A percentile compares a stretch with the other conserved stretches of the same genome.
phyloP scores from a whole-genome alignment of 2,888 invertebrate genomes.

The Eupithecia vulgata region DNA sequence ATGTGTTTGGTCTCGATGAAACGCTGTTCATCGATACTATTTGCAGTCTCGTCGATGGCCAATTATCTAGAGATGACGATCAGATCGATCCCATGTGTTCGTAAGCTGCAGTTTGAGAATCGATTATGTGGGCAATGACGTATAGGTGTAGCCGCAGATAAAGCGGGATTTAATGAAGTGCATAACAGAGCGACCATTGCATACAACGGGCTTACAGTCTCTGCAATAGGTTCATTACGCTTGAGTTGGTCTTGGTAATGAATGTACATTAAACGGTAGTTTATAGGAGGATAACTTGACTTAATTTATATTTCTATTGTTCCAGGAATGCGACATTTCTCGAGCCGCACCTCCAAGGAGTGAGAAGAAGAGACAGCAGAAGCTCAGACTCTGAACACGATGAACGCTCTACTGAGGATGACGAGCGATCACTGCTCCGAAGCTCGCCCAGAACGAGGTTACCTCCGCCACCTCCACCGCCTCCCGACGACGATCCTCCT shows the following conservation, averaged over 20 bases:
- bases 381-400: slow-evolving; percentile 81
- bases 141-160: slow-evolving; percentile 40
- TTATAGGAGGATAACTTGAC: not conserved
- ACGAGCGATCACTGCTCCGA: slow-evolving; percentile 74
- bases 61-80: slow-evolving; percentile 53
- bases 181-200: slow-evolving; percentile 34
- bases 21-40: not conserved
- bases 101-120: slow-evolving; percentile 60
- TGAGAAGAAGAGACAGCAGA: slow-evolving; percentile 79
- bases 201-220: slow-evolving; percentile 33
- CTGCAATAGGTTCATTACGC: slow-evolving; percentile 29
- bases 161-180: slow-evolving; percentile 42
- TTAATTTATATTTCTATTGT: slow-evolving; percentile 55
- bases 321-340: slow-evolving; percentile 90
- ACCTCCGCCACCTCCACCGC: slow-evolving; percentile 76
- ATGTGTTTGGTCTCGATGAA: not conserved
- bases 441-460: slow-evolving; percentile 76
- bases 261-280: not conserved
- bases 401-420: slow-evolving; percentile 80
- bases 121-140: slow-evolving; percentile 56
- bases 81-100: slow-evolving; percentile 61
- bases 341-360: slow-evolving; percentile 88
- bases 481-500: slow-evolving; percentile 76
- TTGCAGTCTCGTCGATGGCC: not conserved
- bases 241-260: slow-evolving; percentile 13